Base-by-base conservation (phyloP, 2,888 invertebrate species). In the Steinernema hermaphroditum region DNA sequence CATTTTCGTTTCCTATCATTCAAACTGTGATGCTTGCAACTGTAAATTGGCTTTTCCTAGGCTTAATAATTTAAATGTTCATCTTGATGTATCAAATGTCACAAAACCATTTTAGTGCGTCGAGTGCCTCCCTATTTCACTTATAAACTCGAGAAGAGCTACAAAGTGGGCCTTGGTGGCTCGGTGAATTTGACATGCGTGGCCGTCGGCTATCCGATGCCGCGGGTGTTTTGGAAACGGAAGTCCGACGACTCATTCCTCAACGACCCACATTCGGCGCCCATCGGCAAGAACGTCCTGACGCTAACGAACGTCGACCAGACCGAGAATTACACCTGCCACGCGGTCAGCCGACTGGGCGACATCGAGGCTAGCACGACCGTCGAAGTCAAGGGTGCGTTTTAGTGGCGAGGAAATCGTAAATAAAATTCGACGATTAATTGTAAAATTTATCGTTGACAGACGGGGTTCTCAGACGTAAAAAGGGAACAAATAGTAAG, bases 161-260 rank as follows among this genome's bases (percentile, higher is more conserved):
- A 92, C 80, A 94, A 95, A 87, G 95, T 97, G 71, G 93, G 93
- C 91, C 90, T 95, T 69, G 95, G 95, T 16, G 92, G 93, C 0
- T 92, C 92, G 86, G 90, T 96, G 81, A 96, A 94, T 87, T 89
- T 98, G 79, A 94, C 94, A 73, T 98, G 98, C 88, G 94, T 96
- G 72, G 97, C 97, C 12, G 93, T 94, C 37, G 97, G 98, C 24
- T 94, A 96, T 0, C 97, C 97, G 6, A 96, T 97, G 96, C 98
- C 97, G 0, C 92, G 91, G 83, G 96, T 98, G 72, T 94, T 94
- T 88, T 90, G 89, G 89, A 86, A 80, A 70, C 73, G 76, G 22
- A 41, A 76, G 62, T 76, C 77, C 0, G 77, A 78, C 71, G 76
- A 72, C 41, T 49, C 27, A 24, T 71, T 76, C 16, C 75, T 82